phyloP scores from a whole-genome alignment of 2,113 vertebrate species.

The Solenodon paradoxus region DNA sequence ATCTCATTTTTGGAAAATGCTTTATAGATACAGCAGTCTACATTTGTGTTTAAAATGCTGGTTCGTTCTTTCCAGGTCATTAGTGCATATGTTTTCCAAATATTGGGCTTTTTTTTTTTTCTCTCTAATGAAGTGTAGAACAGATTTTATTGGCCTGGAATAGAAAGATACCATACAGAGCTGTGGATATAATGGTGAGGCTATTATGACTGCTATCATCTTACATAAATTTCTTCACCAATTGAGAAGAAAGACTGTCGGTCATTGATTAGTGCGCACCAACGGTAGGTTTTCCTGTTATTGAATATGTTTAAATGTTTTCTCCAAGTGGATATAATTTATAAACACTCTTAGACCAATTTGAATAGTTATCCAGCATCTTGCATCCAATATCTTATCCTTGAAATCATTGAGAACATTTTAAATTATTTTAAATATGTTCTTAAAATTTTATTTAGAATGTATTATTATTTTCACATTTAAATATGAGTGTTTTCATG shows the following conservation, averaged over 20 bases:
- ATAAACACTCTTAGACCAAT: background rate
- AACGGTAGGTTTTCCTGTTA: background rate
- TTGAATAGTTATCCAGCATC: background rate
- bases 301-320: background rate
- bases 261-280: background rate
- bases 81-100: background rate
- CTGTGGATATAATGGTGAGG: background rate
- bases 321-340: background rate
- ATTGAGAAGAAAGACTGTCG: background rate
- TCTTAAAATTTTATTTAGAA: background rate
- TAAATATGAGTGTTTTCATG: background rate
- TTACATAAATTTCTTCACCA: slow-evolving; percentile 19
- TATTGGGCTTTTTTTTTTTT: background rate
- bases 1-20: slow-evolving; percentile 45
- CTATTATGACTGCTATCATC: background rate
- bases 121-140: background rate
- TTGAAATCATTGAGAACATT: background rate
- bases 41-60: background rate
- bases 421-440: background rate
- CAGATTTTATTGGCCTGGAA: background rate
- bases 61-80: slow-evolving; percentile 1
- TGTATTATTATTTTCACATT: background rate
- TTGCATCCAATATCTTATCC: background rate
- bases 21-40: background rate
- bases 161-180: background rate